Evolutionary conservation across 2,888 invertebrate genomes (phyloP).

Genomic region (Andrena marginata): DNA sequence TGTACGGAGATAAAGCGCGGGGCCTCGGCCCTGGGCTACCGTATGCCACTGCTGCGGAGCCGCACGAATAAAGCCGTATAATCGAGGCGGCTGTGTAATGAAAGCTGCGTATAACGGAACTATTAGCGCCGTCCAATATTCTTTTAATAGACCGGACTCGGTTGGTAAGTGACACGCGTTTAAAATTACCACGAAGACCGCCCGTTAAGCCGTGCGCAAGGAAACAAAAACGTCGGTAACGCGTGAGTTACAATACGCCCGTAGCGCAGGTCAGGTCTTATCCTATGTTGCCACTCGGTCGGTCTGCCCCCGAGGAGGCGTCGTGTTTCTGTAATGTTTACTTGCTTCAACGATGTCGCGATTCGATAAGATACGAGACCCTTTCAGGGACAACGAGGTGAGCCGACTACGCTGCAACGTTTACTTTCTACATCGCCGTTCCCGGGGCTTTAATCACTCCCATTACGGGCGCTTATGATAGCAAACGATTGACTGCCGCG

Average conservation of each 20-base stretch:
- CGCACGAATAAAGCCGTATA: not conserved
- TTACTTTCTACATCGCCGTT: conserved; percentile 7
- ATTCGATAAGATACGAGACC: conserved; percentile 12
- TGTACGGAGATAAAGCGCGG: too few species aligned
- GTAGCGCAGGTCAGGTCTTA: conserved; percentile 21
- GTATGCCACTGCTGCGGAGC: not conserved
- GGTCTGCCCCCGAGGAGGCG: not conserved
- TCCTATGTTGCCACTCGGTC: conserved; percentile 5
- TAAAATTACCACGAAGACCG: not conserved
- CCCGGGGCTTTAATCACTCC: not conserved
- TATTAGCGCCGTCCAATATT: conserved; percentile 6
- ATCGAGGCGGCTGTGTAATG: not conserved
- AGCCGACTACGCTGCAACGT: not conserved
- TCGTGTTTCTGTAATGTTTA: not conserved
- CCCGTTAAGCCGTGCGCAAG: conserved; percentile 14
- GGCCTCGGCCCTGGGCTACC: not conserved
- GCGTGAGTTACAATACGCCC: not conserved
- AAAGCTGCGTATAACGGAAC: conserved; percentile 11
- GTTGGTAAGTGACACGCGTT: conserved; percentile 14
- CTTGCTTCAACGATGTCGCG: not conserved
- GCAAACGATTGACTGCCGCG: not conserved
- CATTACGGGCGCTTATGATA: not conserved
- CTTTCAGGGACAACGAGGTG: not conserved
- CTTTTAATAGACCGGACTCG: conserved; percentile 9
- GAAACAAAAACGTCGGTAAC: conserved; percentile 30